Conservation (phyloP, 2,113 vertebrate species). For the Aphyosemion australe region DNA sequence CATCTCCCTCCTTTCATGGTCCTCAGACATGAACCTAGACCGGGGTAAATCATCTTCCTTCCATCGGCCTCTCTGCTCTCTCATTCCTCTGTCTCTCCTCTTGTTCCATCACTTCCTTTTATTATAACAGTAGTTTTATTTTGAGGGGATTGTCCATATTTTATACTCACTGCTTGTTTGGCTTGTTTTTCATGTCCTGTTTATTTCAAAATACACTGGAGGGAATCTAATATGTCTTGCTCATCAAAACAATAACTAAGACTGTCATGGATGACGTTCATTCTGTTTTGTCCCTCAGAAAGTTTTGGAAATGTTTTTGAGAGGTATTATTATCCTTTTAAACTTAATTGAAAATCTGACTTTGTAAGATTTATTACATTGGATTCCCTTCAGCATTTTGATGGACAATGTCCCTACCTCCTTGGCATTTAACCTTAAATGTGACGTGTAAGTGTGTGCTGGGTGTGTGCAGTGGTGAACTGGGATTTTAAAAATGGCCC, state of each 20-base stretch:
- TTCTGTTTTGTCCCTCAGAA: background rate
- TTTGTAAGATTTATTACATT: background rate
- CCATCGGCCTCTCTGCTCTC: constrained; percentile 60
- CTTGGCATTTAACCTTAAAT: constrained; percentile 38
- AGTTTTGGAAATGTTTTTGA: background rate
- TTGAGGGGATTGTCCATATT: constrained; percentile 58
- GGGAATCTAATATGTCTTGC: constrained; percentile 42
- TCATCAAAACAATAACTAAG: background rate
- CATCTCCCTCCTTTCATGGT: constrained; percentile 81
- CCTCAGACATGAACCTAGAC: constrained; percentile 92
- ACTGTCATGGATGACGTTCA: too few species aligned
- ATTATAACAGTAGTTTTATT: constrained; percentile 41
- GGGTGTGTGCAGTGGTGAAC: constrained; percentile 7
- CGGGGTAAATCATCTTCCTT: constrained; percentile 87
- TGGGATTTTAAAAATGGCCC: background rate
- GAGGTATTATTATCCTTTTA: too few species aligned
- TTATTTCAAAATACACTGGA: constrained; percentile 36
- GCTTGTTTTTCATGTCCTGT: constrained; percentile 25
- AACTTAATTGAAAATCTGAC: background rate
- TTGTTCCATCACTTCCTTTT: constrained; percentile 46
- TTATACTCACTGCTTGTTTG: constrained; percentile 24
- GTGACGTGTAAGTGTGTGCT: constrained; percentile 41
- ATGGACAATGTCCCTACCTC: constrained; percentile 59
- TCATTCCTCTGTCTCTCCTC: constrained; percentile 33
- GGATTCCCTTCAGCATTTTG: constrained; percentile 48